These are phyloP conservation scores for Catalaphyllia jardinei DNA, from an alignment of 64 coral and sea anemone genomes.

Conservation along the genomic window DNA sequence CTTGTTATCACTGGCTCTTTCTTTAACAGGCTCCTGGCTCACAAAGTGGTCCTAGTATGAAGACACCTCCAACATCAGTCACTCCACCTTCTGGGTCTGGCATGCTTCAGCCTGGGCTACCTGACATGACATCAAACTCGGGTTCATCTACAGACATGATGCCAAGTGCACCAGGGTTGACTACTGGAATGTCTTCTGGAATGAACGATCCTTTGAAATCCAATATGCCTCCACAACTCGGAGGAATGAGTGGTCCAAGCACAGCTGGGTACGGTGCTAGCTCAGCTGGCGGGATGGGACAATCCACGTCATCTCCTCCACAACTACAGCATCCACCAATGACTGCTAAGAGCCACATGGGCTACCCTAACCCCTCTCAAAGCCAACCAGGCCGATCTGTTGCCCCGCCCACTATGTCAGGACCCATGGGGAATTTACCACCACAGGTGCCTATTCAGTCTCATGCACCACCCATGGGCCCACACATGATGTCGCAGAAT, in stretches of 20 bases:
- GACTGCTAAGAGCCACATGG: constrained; percentile 70
- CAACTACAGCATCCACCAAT: constrained; percentile 78
- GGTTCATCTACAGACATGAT: constrained; percentile 17
- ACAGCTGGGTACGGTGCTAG: constrained; percentile 31
- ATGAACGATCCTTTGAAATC: constrained; percentile 14
- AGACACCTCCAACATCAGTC: constrained; percentile 18
- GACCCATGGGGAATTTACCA: constrained; percentile 52
- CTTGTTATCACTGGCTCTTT: neutral
- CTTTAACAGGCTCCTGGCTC: constrained; percentile 18
- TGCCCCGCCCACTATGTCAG: constrained; percentile 54
- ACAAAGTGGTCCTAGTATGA: constrained; percentile 18
- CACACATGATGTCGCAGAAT: constrained; percentile 78
- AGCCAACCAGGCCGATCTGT: constrained; percentile 47
- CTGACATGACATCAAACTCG: constrained; percentile 30
- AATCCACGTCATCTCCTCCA: constrained; percentile 54
- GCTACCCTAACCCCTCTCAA: constrained; percentile 53
- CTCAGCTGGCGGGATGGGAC: constrained; percentile 55
- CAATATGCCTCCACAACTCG: constrained; percentile 30
- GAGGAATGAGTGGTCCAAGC: constrained; percentile 48
- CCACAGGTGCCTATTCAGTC: constrained; percentile 75
- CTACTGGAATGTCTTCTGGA: constrained; percentile 31
- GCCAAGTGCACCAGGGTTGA: constrained; percentile 46
- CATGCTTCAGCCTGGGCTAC: constrained; percentile 11
- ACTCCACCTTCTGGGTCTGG: constrained; percentile 23
- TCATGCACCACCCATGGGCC: constrained; percentile 51